A percentile compares a stretch with the other conserved stretches of the same genome.
These are phyloP conservation scores for Peromyscus eremicus DNA, from an alignment of 2,797 vertebrate genomes.

Conservation along the genomic window DNA sequence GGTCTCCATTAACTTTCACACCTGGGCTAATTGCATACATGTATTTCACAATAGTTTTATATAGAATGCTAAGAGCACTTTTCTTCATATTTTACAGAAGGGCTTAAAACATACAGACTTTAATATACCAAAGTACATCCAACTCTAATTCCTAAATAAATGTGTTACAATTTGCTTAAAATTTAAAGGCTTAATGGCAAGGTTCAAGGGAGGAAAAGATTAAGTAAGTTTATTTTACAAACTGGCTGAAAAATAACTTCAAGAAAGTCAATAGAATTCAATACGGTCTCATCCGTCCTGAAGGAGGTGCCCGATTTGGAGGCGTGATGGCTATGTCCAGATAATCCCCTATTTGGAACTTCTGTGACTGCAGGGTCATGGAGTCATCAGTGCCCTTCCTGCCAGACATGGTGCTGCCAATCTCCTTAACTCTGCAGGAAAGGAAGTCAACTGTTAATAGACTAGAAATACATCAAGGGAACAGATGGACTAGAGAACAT, in stretches of 20 bases:
- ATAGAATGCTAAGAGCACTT: slow-evolving; percentile 82
- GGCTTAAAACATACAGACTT: slow-evolving; percentile 72
- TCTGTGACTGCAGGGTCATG: slow-evolving; percentile 98
- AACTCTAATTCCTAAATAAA: slow-evolving; percentile 79
- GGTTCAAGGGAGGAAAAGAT: slow-evolving; percentile 30
- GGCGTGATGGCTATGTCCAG: slow-evolving; percentile 98
- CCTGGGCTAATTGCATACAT: slow-evolving; percentile 66
- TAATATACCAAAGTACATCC: slow-evolving; percentile 67
- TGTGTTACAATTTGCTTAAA: slow-evolving; percentile 74
- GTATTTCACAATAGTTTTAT: slow-evolving; percentile 83
- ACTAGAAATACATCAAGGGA: neutral
- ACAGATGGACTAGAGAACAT: neutral
- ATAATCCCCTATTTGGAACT: slow-evolving; percentile 99
- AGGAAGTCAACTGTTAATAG: slow-evolving; percentile 52
- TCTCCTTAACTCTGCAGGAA: slow-evolving; percentile 94
- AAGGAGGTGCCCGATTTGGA: slow-evolving; percentile 95
- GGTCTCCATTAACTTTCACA: slow-evolving; percentile 53
- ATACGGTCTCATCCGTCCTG: slow-evolving; percentile 96
- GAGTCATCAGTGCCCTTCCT: slow-evolving; percentile 97
- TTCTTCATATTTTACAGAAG: slow-evolving; percentile 62
- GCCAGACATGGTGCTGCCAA: slow-evolving; percentile 97
- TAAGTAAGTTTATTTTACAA: slow-evolving; percentile 84
- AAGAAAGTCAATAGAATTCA: slow-evolving; percentile 85
- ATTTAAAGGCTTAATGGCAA: slow-evolving; percentile 82
- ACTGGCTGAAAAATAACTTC: slow-evolving; percentile 83